Percentiles rank a stretch among this genome's conserved stretches.
These are phyloP conservation scores for Diachrysia chrysitis DNA, from an alignment of 2,888 invertebrate genomes.

Conservation along the genomic window DNA sequence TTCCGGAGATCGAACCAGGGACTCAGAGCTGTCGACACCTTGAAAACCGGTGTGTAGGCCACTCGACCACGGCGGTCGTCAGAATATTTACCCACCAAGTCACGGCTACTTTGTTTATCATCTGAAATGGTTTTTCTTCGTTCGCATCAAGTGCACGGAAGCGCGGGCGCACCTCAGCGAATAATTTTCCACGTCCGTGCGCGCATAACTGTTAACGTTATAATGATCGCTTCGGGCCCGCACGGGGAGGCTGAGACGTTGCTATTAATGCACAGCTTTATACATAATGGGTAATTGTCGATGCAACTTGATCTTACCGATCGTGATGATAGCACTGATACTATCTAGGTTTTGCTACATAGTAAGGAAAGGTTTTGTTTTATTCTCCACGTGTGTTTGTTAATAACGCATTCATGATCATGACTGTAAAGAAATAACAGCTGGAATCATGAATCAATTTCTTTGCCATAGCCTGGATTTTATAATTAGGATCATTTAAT, in stretches of 20 bases:
- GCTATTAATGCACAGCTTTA: slow-evolving; percentile 50
- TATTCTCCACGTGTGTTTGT: neutral
- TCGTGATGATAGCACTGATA: slow-evolving; percentile 30
- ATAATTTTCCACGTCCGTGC: slow-evolving; percentile 88
- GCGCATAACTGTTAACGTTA: slow-evolving; percentile 81
- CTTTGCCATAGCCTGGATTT: no score
- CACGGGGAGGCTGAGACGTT: slow-evolving; percentile 33
- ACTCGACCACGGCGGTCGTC: no score
- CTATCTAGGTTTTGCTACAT: neutral
- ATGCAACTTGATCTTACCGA: slow-evolving; percentile 32
- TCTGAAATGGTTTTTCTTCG: slow-evolving; percentile 35
- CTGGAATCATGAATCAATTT: no score
- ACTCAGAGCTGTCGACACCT: no score
- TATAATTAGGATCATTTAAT: no score
- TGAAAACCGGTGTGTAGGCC: no score
- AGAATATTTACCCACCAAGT: no score
- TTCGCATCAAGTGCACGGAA: slow-evolving; percentile 68
- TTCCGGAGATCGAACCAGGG: no score
- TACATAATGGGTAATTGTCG: slow-evolving; percentile 53
- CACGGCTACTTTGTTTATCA: neutral
- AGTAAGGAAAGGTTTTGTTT: neutral
- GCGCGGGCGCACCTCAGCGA: slow-evolving; percentile 70
- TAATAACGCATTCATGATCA: neutral
- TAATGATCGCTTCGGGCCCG: slow-evolving; percentile 72
- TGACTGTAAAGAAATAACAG: neutral